Percentiles rank a stretch among this genome's conserved stretches.
Evolutionary conservation across 2,797 vertebrate species (phyloP).

Genomic region (Sebastes steindachneri): DNA sequence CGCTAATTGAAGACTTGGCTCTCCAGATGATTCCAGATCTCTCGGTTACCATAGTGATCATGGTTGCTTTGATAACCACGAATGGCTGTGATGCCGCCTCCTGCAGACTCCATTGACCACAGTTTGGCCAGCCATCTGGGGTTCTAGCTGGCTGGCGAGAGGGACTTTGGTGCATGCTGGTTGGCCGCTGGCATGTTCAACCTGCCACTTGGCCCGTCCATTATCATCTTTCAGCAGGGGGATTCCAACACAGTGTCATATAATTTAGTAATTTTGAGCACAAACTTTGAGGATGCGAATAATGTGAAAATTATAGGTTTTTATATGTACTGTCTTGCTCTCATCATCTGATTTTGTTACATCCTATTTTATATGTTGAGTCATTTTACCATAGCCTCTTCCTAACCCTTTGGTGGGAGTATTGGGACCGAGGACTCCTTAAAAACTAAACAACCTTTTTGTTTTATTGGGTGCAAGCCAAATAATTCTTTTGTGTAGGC

Average conservation of each 20-base stretch:
- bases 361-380: background rate
- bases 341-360: background rate
- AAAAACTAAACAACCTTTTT: background rate
- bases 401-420: background rate
- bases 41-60: slow-evolving; percentile 59
- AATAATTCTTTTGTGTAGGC: background rate
- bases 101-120: slow-evolving; percentile 60
- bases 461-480: background rate
- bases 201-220: slow-evolving; percentile 55
- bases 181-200: slow-evolving; percentile 56
- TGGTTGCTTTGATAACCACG: slow-evolving; percentile 61
- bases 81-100: slow-evolving; percentile 61
- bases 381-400: background rate
- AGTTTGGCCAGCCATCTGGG: slow-evolving; percentile 65
- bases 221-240: slow-evolving; percentile 36
- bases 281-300: background rate
- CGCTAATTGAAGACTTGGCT: slow-evolving; percentile 60
- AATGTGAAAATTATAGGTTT: slow-evolving; percentile 5
- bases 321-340: background rate
- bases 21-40: slow-evolving; percentile 58
- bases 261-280: slow-evolving; percentile 27
- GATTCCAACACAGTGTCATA: slow-evolving; percentile 47
- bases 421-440: background rate
- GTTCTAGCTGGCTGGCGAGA: slow-evolving; percentile 48
- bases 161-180: slow-evolving; percentile 57